These are phyloP conservation scores for Punctoribates punctum DNA, from an alignment of 2,888 invertebrate genomes.

Conservation along the genomic window DNA sequence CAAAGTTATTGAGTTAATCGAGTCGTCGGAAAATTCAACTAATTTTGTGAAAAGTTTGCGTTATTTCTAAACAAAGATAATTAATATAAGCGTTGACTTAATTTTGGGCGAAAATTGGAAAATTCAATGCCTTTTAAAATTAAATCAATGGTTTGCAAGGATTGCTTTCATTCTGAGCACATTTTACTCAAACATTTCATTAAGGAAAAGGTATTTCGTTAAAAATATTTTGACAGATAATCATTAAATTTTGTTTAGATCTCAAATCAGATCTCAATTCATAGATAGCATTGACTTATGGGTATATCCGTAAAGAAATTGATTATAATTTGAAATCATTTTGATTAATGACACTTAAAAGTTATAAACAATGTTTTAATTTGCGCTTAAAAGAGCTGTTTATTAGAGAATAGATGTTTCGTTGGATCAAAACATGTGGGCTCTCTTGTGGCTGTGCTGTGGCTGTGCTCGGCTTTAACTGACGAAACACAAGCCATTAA, in stretches of 20 bases:
- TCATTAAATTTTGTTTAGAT: background rate
- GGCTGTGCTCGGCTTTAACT: background rate
- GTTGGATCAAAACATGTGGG: background rate
- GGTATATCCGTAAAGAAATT: background rate
- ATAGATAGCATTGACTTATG: constrained; percentile 7
- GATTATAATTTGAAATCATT: background rate
- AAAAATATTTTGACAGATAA: constrained; percentile 10
- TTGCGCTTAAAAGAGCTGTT: background rate
- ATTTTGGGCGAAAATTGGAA: no score
- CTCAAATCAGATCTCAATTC: background rate
- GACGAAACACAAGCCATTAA: background rate
- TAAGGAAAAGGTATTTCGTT: background rate
- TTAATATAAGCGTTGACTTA: no score
- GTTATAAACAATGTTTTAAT: constrained; percentile 9
- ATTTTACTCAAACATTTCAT: no score
- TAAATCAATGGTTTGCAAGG: no score
- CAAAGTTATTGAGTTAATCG: no score
- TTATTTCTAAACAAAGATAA: no score
- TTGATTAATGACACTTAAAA: constrained; percentile 19
- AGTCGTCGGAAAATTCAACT: no score
- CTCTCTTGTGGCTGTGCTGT: no score
- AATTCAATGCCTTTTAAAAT: no score
- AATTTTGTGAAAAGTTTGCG: no score
- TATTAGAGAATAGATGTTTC: background rate
- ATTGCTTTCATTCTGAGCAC: no score